Base-by-base conservation (phyloP, 2,888 invertebrate genomes). In the Lasiommata megera region DNA sequence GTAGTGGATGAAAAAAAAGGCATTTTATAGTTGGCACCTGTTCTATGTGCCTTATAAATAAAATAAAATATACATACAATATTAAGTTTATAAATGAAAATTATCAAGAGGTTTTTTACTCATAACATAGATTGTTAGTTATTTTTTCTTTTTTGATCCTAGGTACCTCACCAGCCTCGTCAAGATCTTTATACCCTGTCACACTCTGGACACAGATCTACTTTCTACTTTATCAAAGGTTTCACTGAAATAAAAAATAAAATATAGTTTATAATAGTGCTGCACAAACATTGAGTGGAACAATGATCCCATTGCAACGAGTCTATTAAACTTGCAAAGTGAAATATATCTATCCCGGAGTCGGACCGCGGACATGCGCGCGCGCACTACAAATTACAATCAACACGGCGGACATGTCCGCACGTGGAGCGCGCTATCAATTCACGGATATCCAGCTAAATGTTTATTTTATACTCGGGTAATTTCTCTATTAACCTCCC, bases 381-480 rank as follows among this genome's bases (percentile, higher is more conserved):
- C 67, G 85, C 82, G 84, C 82, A 77, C 89, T 80, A 90, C 90
- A 90, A 90, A 88, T 90, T 88, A 88, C 90, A 88, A 90, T 90
- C 90, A 90, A 89, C 88, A 84, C 78, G 74, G 71, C 81, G 73
- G 77, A 77, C 86, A 79, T 82, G 88, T 87, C 79, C 79, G 84
- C 87, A 85, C 88, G 87, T 88, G 86, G 82, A 71, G 79, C 81
- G 37, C 77, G 76, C 83, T 87, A 89, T 87, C 87, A 84, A 87
- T 83, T 86, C 84, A 83, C 82, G 82, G 77, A 76, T 76, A 73
- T 72, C 71, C 67, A 68, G 63, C 71, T 73, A 72, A 76, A 72
- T 77, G 76, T 76, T 82, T 82, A 81, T 82, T 84, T 84, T 84
- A 82, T 82, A 75, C 73, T 66, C 67, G 70, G 81, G 87, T 88